Evolutionary conservation across 2,888 invertebrate species (phyloP).

Genomic region (Tinea semifulvella): DNA sequence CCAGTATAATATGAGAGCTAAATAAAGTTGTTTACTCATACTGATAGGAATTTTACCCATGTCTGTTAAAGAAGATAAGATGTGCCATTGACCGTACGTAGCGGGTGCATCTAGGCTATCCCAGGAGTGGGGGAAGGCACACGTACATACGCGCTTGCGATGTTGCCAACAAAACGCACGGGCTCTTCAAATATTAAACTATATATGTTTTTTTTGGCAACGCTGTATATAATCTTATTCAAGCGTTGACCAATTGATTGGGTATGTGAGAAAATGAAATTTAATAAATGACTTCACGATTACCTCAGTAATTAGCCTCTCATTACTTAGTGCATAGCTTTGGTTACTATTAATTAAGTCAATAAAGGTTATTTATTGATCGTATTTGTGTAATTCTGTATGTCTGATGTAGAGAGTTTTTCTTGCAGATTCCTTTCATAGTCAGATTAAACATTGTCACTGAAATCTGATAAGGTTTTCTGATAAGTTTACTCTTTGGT

Average conservation of each 20-base stretch:
- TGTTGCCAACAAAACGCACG: slow-evolving; percentile 7
- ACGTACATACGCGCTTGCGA: slow-evolving; percentile 2
- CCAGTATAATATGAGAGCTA: too few relatives aligned
- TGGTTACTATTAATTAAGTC: too few relatives aligned
- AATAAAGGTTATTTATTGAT: too few relatives aligned
- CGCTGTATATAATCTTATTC: slow-evolving; percentile 13
- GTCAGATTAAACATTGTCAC: too few relatives aligned
- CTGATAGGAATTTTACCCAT: not conserved
- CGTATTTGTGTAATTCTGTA: too few relatives aligned
- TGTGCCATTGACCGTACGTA: slow-evolving; percentile 12
- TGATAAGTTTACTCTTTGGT: too few relatives aligned
- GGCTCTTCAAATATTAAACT: slow-evolving; percentile 2
- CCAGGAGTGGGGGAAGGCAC: not conserved
- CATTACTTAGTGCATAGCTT: too few relatives aligned
- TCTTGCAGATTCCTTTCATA: too few relatives aligned
- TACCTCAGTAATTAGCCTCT: not conserved
- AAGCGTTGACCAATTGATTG: slow-evolving; percentile 7
- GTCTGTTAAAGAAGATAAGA: slow-evolving; percentile 1
- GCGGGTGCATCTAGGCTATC: slow-evolving; percentile 5
- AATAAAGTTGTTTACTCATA: too few relatives aligned
- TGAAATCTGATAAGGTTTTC: too few relatives aligned
- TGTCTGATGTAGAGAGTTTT: too few relatives aligned
- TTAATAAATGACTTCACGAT: not conserved
- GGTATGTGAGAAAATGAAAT: not conserved
- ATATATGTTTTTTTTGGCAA: slow-evolving; percentile 28